Evolutionary conservation across 2,888 invertebrate species (phyloP), one percentile per base, ranked within the genome.

Genomic region (Antheraea assamensis): DNA sequence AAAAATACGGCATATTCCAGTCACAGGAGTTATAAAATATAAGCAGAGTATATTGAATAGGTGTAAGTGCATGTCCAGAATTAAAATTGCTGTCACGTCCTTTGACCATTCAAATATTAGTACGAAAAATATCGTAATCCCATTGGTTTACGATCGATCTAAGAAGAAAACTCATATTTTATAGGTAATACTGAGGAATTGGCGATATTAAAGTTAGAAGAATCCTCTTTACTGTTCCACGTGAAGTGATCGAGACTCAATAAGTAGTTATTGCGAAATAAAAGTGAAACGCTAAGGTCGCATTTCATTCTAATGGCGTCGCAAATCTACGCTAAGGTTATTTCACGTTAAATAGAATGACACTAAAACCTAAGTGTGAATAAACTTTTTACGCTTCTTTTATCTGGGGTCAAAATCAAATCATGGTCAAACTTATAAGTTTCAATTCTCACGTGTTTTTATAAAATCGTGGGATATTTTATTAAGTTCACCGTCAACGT

Each of bases 111-210:
- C 82, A 88, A 86, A 88, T 87, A 83, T 85, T 83, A 85, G 79
- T 75, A 78, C 80, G 78, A 80, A 83, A 80, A 82, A 83, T 81
- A 83, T 83, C 79, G 78, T 81, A 83, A 81, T 79, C 13, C 81
- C 82, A 82, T 85, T 87, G 82, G 79, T 92, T 92, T 92, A 92
- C 84, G 86, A 84, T 80, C 80, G 80, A 83, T 85, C 78, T 82
- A 80, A 87, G 86, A 87, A 82, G 87, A 89, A 85, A 87, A 86
- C 84, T 88, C 84, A 87, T 87, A 89, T 86, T 91, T 91, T 91
- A 91, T 88, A 77, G 87, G 84, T 86, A 83, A 86, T 90, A 86
- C 84, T 75, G 78, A 79, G 79, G 85, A 87, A 88, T 89, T 83
- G 83, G 83, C 84, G 83, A 84, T 86, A 86, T 83, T 27, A 70